A percentile compares a stretch with the other conserved stretches of the same genome.
phyloP scores from a whole-genome alignment of 2,888 invertebrate genomes.

The Orthonychiurus folsomi region DNA sequence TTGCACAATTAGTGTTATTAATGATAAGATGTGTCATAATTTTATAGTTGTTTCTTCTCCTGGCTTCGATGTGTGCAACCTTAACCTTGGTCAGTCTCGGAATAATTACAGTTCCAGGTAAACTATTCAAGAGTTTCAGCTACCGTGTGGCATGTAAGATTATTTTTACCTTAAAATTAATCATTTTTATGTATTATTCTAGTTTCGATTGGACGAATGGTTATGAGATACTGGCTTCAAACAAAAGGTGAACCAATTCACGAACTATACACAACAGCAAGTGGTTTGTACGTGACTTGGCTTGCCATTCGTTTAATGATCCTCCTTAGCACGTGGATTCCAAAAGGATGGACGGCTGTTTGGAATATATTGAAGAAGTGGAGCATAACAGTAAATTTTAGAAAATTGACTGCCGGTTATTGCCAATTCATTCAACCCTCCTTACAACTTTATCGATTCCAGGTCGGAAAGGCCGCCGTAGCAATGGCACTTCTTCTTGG shows the following conservation, averaged over 20 bases:
- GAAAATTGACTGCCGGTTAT: not conserved
- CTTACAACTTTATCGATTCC: conserved; percentile 29
- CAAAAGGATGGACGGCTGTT: conserved; percentile 61
- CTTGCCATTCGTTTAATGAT: conserved; percentile 72
- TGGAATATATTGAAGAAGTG: conserved; percentile 32
- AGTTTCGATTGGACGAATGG: conserved; percentile 38
- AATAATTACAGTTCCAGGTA: conserved; percentile 71
- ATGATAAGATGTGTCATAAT: not conserved
- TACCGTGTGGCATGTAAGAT: not conserved
- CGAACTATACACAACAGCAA: conserved; percentile 91
- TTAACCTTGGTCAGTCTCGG: conserved; percentile 74
- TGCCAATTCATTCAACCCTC: not conserved
- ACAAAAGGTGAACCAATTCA: conserved; percentile 54
- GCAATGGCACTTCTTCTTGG: conserved; percentile 64
- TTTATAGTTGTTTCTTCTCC: conserved; percentile 49
- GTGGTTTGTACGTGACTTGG: conserved; percentile 93
- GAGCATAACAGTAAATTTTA: conserved; percentile 33
- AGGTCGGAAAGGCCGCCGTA: conserved; percentile 64
- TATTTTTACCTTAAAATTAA: not conserved
- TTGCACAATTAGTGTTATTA: conserved; percentile 9
- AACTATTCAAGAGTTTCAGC: conserved; percentile 16
- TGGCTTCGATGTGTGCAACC: conserved; percentile 72
- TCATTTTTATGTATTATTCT: no score
- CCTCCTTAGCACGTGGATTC: conserved; percentile 75
- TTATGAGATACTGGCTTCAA: conserved; percentile 39